These are phyloP conservation scores for Heloderma charlesbogerti DNA, from an alignment of 2,113 vertebrate species.

Conservation along the genomic window DNA sequence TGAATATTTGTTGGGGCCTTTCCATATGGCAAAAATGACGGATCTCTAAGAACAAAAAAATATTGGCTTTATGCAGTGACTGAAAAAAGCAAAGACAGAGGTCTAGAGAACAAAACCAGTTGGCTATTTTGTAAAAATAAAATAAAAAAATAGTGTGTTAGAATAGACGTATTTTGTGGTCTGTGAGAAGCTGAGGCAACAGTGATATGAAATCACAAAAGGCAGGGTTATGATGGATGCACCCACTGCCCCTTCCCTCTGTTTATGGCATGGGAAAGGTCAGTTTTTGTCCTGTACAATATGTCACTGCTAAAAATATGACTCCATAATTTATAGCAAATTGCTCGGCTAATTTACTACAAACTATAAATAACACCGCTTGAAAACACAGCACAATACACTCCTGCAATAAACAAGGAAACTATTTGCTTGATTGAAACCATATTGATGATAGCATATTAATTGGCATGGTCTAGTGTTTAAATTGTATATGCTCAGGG, in stretches of 20 bases:
- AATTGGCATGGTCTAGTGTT: slow-evolving; percentile 65
- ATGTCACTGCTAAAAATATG: slow-evolving; percentile 78
- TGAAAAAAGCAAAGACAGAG: not conserved
- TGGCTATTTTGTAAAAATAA: slow-evolving; percentile 5
- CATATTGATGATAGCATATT: slow-evolving; percentile 73
- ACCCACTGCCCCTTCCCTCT: slow-evolving; percentile 68
- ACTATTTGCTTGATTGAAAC: slow-evolving; percentile 78
- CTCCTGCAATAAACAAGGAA: slow-evolving; percentile 74
- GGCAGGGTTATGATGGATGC: slow-evolving; percentile 64
- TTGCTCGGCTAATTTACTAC: slow-evolving; percentile 77
- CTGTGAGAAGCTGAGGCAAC: slow-evolving; percentile 57
- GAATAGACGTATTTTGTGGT: slow-evolving; percentile 58
- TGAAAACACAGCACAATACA: slow-evolving; percentile 69
- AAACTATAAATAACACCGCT: slow-evolving; percentile 77
- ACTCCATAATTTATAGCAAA: slow-evolving; percentile 78
- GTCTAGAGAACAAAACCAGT: slow-evolving; percentile 34
- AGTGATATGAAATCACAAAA: slow-evolving; percentile 63
- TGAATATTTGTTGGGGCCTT: not conserved
- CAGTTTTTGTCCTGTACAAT: slow-evolving; percentile 77
- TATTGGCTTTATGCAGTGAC: not conserved
- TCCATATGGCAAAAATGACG: not conserved
- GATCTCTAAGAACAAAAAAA: not conserved
- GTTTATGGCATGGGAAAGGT: slow-evolving; percentile 79
- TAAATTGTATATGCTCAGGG: slow-evolving; percentile 32
- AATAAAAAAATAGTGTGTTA: slow-evolving; percentile 32